Evolutionary conservation across 2,888 invertebrate genomes (phyloP).

Genomic region (Beris chalybata): DNA sequence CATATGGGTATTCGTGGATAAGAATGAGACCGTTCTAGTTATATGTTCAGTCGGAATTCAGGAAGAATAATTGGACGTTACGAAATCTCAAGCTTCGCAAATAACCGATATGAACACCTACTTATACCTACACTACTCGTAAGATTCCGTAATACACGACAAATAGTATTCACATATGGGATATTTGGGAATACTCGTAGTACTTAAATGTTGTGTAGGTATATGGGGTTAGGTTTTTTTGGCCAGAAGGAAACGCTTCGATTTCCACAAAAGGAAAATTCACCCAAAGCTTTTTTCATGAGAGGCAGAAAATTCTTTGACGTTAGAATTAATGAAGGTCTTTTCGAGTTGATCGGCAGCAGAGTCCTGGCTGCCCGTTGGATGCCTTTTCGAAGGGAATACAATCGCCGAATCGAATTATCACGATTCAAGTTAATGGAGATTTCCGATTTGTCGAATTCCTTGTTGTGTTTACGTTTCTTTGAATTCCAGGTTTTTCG

Average conservation of each 20-base stretch:
- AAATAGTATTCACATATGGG: too few relatives aligned
- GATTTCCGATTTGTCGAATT: constrained; percentile 5
- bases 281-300: constrained; percentile 26
- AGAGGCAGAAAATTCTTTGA: constrained; percentile 33
- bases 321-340: constrained; percentile 36
- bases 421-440: constrained; percentile 22
- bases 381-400: too few relatives aligned
- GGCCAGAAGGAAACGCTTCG: too few relatives aligned
- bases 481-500: constrained; percentile 8
- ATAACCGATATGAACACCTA: constrained; percentile 23
- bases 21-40: too few relatives aligned
- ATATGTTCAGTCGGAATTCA: too few relatives aligned
- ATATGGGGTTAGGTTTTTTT: too few relatives aligned
- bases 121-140: constrained; percentile 7
- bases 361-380: not conserved
- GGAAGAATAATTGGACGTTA: too few relatives aligned
- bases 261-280: not conserved
- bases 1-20: too few relatives aligned
- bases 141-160: too few relatives aligned
- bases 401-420: constrained; percentile 9
- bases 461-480: constrained; percentile 15
- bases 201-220: too few relatives aligned
- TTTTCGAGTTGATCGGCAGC: constrained; percentile 28
- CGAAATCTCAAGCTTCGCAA: not conserved
- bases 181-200: too few relatives aligned